phyloP scores from a whole-genome alignment of 2,888 invertebrate species.

The Troides helena region DNA sequence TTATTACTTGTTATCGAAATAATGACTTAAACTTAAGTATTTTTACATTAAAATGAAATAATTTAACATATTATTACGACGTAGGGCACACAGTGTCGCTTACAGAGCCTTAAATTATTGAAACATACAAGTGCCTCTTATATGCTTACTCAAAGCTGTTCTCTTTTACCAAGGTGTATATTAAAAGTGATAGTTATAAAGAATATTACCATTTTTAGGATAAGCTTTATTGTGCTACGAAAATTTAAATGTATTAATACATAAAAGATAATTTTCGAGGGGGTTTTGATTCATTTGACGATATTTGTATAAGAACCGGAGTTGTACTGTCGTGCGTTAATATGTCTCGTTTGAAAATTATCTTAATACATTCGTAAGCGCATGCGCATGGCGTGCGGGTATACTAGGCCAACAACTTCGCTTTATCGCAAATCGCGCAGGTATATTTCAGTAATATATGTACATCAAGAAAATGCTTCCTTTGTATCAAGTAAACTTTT shows the following conservation, averaged over 20 bases:
- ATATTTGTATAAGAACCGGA: constrained; percentile 51
- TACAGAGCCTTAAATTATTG: constrained; percentile 24
- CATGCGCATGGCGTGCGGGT: background rate
- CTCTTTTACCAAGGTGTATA: constrained; percentile 25
- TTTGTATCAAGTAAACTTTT: too few species aligned
- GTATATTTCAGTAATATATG: too few species aligned
- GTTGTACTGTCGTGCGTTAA: constrained; percentile 53
- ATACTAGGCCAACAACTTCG: background rate
- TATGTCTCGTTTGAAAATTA: constrained; percentile 31
- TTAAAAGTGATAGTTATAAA: constrained; percentile 25
- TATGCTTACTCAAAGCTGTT: constrained; percentile 22
- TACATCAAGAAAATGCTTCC: too few species aligned
- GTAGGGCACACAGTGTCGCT: constrained; percentile 29
- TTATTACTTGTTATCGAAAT: constrained; percentile 40
- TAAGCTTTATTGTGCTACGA: constrained; percentile 26
- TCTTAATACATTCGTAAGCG: constrained; percentile 2
- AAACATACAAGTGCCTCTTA: constrained; percentile 27
- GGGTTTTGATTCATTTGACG: background rate
- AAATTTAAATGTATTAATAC: constrained; percentile 9
- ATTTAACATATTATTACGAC: constrained; percentile 19
- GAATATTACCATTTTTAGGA: constrained; percentile 24
- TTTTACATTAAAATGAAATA: constrained; percentile 44
- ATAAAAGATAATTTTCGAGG: constrained; percentile 19
- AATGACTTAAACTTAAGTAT: constrained; percentile 45
- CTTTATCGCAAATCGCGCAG: background rate